Evolutionary conservation across 2,797 vertebrate species (phyloP).

Genomic region (Gambelia wislizenii): DNA sequence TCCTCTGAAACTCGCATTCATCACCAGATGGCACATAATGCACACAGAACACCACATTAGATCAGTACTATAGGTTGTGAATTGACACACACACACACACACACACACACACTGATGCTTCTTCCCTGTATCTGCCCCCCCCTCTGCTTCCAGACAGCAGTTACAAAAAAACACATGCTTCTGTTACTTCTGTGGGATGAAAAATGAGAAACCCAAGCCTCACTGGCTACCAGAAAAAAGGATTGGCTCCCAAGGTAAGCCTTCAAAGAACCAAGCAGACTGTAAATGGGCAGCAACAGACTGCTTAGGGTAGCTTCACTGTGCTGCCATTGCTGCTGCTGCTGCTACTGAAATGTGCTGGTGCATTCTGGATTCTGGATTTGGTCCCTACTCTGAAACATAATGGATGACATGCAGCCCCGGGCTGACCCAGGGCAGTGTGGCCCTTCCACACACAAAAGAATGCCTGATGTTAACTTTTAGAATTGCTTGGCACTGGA

Average conservation of each 20-base stretch:
- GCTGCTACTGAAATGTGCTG: not conserved
- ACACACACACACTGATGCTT: not conserved
- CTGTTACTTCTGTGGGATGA: not conserved
- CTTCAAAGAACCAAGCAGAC: not conserved
- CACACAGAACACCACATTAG: conserved; percentile 1
- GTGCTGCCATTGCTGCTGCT: not conserved
- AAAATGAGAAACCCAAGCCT: not conserved
- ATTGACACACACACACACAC: not conserved
- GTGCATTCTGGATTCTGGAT: not conserved
- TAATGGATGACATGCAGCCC: not conserved
- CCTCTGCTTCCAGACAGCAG: not conserved
- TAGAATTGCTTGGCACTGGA: not conserved
- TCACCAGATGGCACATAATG: conserved; percentile 33
- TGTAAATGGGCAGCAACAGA: not conserved
- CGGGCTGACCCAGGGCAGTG: not conserved
- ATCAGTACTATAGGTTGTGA: not conserved
- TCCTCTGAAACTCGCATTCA: conserved; percentile 1
- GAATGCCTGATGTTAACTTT: not conserved
- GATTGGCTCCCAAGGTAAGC: not conserved
- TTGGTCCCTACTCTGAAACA: not conserved
- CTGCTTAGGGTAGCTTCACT: not conserved
- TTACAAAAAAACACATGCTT: not conserved
- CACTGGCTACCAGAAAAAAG: not conserved
- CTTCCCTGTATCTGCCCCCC: not conserved
- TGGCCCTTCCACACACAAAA: not conserved